A percentile compares a stretch with the other conserved stretches of the same genome.
These are phyloP conservation scores for Capitella teleta DNA, from an alignment of 1,140 invertebrate genomes.

Conservation along the genomic window DNA sequence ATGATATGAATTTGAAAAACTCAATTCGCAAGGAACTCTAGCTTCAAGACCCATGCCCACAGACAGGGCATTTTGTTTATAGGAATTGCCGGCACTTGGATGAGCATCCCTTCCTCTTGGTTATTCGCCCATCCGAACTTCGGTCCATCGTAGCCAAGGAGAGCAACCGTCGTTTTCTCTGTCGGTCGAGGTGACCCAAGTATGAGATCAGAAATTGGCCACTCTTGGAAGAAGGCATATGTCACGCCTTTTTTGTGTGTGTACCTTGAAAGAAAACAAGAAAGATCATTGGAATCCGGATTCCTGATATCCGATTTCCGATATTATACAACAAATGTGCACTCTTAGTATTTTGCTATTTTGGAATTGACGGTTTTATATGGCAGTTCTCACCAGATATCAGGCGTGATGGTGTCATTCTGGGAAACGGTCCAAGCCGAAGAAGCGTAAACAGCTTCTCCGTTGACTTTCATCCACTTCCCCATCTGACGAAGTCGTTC, in stretches of 20 bases:
- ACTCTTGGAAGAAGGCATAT: conserved; percentile 4
- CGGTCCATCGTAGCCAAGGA: neutral
- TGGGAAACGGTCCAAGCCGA: conserved; percentile 60
- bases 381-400: conserved; percentile 46
- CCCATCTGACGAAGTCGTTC: conserved; percentile 63
- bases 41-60: conserved; percentile 1
- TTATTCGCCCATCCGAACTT: neutral
- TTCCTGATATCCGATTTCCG: too few species aligned
- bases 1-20: too few species aligned
- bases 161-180: neutral
- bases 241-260: too few species aligned
- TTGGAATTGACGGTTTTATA: too few species aligned
- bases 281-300: too few species aligned
- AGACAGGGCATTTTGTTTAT: neutral
- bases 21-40: neutral
- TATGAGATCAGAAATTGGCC: neutral
- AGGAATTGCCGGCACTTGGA: neutral
- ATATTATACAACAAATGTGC: too few species aligned
- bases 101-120: neutral
- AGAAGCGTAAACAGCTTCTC: conserved; percentile 74
- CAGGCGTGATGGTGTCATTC: conserved; percentile 61
- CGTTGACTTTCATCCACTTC: conserved; percentile 69
- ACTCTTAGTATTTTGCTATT: too few species aligned
- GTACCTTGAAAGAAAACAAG: too few species aligned
- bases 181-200: neutral